A percentile compares a stretch with the other conserved stretches of the same genome.
These are phyloP conservation scores for Tetramorium alpestre DNA, from an alignment of 1,140 invertebrate species.

Conservation along the genomic window DNA sequence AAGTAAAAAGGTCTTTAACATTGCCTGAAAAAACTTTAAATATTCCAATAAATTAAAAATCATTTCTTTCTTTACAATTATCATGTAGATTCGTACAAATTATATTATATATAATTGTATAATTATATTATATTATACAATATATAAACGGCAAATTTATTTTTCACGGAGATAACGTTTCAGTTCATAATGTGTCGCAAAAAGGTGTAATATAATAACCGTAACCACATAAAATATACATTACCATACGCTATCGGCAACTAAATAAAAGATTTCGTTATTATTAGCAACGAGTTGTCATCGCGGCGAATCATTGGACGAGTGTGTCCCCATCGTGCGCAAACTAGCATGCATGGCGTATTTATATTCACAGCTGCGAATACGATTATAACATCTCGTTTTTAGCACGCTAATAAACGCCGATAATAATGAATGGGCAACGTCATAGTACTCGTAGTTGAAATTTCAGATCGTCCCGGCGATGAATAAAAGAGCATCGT, in stretches of 20 bases:
- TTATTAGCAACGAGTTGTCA: constrained; percentile 6
- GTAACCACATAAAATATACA: not conserved
- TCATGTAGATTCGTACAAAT: not conserved
- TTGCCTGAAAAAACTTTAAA: not conserved
- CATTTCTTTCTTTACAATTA: not conserved
- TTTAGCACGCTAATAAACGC: constrained; percentile 17
- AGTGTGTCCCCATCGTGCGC: not conserved
- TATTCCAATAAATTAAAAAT: not conserved
- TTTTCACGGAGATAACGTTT: not conserved
- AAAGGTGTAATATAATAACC: not conserved
- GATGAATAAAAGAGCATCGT: constrained; percentile 41
- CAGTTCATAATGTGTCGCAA: not conserved
- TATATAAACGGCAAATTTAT: not conserved
- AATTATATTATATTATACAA: no score
- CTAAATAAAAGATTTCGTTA: not conserved
- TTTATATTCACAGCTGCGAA: constrained; percentile 10
- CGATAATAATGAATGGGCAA: constrained; percentile 26
- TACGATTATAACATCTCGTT: constrained; percentile 37
- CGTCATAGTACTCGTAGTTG: not conserved
- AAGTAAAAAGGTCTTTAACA: not conserved
- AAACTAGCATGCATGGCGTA: not conserved
- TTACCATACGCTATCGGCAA: not conserved
- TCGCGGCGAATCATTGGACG: not conserved
- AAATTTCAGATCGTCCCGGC: constrained; percentile 39
- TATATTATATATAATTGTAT: no score